Percentiles rank a stretch among this genome's conserved stretches.
These are phyloP conservation scores for Hycleus phaleratus DNA, from an alignment of 1,140 invertebrate species.

Conservation along the genomic window DNA sequence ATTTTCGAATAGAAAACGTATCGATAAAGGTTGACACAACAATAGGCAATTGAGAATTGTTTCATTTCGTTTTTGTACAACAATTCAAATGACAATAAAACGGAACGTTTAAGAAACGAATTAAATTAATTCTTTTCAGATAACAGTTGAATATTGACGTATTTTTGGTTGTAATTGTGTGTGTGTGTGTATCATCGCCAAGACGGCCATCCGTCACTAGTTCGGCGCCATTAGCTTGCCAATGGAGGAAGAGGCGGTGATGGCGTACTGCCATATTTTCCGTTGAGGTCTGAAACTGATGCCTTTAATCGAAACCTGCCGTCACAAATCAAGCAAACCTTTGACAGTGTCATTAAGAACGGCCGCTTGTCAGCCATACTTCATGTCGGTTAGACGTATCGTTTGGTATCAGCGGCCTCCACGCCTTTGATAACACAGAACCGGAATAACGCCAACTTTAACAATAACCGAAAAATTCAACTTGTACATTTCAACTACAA, in stretches of 20 bases:
- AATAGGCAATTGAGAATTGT: constrained; percentile 5
- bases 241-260: constrained; percentile 12
- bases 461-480: too few species aligned
- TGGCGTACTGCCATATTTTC: constrained; percentile 31
- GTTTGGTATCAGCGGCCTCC: constrained; percentile 10
- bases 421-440: not conserved
- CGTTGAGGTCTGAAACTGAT: constrained; percentile 37
- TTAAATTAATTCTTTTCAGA: too few species aligned
- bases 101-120: not conserved
- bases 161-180: too few species aligned
- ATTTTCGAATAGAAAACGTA: constrained; percentile 4
- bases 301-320: constrained; percentile 41
- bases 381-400: constrained; percentile 34
- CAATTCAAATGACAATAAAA: not conserved
- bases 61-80: not conserved
- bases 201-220: constrained; percentile 13
- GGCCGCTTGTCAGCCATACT: constrained; percentile 37
- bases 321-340: constrained; percentile 41
- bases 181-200: constrained; percentile 11
- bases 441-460: not conserved
- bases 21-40: constrained; percentile 5
- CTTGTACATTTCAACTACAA: too few species aligned
- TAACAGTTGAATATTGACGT: too few species aligned
- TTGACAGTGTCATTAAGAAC: constrained; percentile 41
- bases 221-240: constrained; percentile 24